These are phyloP conservation scores for Microtus ochrogaster DNA, from an alignment of 2,113 vertebrate species.

Conservation along the genomic window DNA sequence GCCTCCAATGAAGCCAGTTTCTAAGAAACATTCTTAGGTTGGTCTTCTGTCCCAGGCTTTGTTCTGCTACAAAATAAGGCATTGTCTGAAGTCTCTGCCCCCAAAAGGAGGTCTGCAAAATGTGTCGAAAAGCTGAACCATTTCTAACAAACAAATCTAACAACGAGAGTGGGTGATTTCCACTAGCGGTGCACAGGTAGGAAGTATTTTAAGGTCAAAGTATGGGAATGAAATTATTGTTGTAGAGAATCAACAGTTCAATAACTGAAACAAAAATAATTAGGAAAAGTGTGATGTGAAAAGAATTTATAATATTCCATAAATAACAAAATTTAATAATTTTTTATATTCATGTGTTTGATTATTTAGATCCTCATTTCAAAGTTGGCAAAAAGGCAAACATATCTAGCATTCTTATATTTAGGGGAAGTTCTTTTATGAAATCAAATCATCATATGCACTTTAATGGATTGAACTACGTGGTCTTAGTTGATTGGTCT, in stretches of 20 bases:
- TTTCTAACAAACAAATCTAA: not conserved
- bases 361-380: not conserved
- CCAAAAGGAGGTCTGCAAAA: not conserved
- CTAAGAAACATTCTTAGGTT: not conserved
- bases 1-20: not conserved
- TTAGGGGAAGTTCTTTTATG: not conserved
- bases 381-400: not conserved
- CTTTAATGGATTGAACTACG: not conserved
- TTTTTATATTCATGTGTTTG: not conserved
- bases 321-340: constrained; percentile 20
- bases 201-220: not conserved
- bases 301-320: not conserved
- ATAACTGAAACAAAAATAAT: constrained; percentile 22
- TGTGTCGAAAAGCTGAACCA: not conserved
- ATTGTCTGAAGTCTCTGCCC: not conserved
- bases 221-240: not conserved
- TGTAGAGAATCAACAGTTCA: not conserved
- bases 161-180: not conserved
- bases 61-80: not conserved
- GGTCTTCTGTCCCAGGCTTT: not conserved
- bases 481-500: not conserved
- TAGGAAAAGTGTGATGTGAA: not conserved
- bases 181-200: not conserved
- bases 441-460: not conserved
- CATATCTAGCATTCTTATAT: not conserved